These are phyloP conservation scores for Takifugu rubripes DNA, from an alignment of 2,797 vertebrate genomes.

Conservation along the genomic window DNA sequence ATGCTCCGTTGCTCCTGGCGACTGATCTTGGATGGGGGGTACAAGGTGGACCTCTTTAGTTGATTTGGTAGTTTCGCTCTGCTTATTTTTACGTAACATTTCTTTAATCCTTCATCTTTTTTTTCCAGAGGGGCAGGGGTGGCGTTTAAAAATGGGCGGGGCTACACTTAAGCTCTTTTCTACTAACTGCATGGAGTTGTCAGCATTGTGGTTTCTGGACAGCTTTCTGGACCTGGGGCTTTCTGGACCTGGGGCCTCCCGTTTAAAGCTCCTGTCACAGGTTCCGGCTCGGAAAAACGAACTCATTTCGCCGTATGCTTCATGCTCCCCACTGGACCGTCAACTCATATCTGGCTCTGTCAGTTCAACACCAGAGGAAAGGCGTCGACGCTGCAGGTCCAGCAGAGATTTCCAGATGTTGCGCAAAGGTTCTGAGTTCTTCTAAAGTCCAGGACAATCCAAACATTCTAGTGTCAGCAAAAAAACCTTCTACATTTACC, in stretches of 20 bases:
- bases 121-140: too few relatives aligned
- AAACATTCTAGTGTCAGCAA: conserved; percentile 47
- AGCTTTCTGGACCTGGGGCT: too few relatives aligned
- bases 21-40: conserved; percentile 31
- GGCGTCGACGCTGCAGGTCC: conserved; percentile 55
- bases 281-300: neutral
- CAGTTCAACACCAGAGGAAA: conserved; percentile 64
- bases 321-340: too few relatives aligned
- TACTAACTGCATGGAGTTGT: too few relatives aligned
- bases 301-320: conserved; percentile 11
- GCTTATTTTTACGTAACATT: too few relatives aligned
- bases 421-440: conserved; percentile 70
- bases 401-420: conserved; percentile 79
- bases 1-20: conserved; percentile 52
- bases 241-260: too few relatives aligned
- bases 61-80: too few relatives aligned
- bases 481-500: conserved; percentile 22
- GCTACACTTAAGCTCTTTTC: too few relatives aligned
- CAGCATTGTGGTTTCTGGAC: too few relatives aligned
- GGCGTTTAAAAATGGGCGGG: too few relatives aligned
- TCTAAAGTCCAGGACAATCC: conserved; percentile 50
- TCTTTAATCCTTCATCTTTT: too few relatives aligned
- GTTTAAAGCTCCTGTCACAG: neutral
- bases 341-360: too few relatives aligned
- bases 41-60: conserved; percentile 1